Conservation (phyloP, 2,113 vertebrate species). For the Ictalurus punctatus region DNA sequence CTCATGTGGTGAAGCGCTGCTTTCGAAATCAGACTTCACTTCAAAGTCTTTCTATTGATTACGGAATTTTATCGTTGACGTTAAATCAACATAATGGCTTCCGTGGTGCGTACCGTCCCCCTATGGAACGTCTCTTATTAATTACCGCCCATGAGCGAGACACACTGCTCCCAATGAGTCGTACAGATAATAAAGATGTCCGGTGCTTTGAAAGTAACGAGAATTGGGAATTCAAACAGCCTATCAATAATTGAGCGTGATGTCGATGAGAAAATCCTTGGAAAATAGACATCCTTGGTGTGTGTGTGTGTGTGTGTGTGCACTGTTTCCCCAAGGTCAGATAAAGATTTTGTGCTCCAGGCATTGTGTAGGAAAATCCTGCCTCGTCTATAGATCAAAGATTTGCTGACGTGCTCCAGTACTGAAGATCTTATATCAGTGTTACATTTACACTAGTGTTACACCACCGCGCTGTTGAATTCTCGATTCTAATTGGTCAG, state of each 20-base stretch:
- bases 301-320: not conserved
- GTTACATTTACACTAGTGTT: not conserved
- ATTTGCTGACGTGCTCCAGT: not conserved
- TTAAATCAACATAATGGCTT: slow-evolving; percentile 21
- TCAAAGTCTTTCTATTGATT: slow-evolving; percentile 29
- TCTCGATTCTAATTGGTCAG: not conserved
- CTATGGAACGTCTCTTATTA: slow-evolving; percentile 38
- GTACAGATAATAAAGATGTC: slow-evolving; percentile 50
- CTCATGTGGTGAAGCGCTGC: not conserved
- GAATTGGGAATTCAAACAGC: slow-evolving; percentile 48
- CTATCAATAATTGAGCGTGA: slow-evolving; percentile 53
- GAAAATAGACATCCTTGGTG: slow-evolving; percentile 19
- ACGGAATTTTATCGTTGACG: not conserved
- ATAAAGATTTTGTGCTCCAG: not conserved
- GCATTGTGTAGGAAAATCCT: slow-evolving; percentile 17
- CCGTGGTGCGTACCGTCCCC: slow-evolving; percentile 6
- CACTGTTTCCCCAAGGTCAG: slow-evolving; percentile 26
- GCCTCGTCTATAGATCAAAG: not conserved
- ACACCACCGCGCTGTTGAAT: not conserved
- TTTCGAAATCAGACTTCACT: slow-evolving; percentile 1
- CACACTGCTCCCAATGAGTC: slow-evolving; percentile 41
- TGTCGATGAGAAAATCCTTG: slow-evolving; percentile 26
- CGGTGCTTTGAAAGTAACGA: slow-evolving; percentile 50
- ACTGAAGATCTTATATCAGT: not conserved
- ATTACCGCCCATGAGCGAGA: slow-evolving; percentile 40